These are phyloP conservation scores for Plebejus argus DNA, from an alignment of 2,888 invertebrate genomes.

Conservation along the genomic window DNA sequence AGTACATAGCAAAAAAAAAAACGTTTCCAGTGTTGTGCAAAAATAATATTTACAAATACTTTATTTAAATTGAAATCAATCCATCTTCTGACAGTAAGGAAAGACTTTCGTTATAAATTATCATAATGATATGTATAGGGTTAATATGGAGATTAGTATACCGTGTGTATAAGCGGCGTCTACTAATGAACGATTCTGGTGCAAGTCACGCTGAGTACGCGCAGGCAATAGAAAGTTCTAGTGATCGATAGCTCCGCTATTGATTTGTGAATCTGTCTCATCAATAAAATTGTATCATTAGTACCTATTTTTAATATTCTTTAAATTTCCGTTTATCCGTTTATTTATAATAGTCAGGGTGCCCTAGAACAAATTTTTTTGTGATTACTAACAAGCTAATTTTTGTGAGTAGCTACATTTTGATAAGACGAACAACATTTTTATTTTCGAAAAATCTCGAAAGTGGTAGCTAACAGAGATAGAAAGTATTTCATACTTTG, in stretches of 20 bases:
- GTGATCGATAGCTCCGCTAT: constrained; percentile 35
- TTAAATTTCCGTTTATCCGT: too few species aligned
- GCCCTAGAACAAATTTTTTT: too few species aligned
- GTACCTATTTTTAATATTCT: too few species aligned
- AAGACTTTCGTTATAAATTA: constrained; percentile 25
- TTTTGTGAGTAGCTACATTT: too few species aligned
- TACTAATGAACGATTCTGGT: constrained; percentile 64
- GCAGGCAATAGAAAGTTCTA: constrained; percentile 48
- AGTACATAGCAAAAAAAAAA: too few species aligned
- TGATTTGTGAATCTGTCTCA: background rate
- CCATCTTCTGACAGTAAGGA: constrained; percentile 9
- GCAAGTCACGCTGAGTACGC: constrained; percentile 65
- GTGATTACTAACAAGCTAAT: too few species aligned
- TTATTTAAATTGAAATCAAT: background rate
- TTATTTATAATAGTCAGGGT: too few species aligned
- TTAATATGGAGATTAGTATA: constrained; percentile 68
- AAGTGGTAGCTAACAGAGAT: too few species aligned
- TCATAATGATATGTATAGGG: constrained; percentile 41
- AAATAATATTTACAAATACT: background rate
- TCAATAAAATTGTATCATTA: background rate
- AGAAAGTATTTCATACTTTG: too few species aligned
- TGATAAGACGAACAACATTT: too few species aligned
- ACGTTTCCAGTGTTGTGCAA: too few species aligned
- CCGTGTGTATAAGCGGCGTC: constrained; percentile 49
- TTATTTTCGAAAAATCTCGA: too few species aligned